These are phyloP conservation scores for Kryphioiulus occultus DNA, from an alignment of 2,888 invertebrate genomes.

Conservation along the genomic window DNA sequence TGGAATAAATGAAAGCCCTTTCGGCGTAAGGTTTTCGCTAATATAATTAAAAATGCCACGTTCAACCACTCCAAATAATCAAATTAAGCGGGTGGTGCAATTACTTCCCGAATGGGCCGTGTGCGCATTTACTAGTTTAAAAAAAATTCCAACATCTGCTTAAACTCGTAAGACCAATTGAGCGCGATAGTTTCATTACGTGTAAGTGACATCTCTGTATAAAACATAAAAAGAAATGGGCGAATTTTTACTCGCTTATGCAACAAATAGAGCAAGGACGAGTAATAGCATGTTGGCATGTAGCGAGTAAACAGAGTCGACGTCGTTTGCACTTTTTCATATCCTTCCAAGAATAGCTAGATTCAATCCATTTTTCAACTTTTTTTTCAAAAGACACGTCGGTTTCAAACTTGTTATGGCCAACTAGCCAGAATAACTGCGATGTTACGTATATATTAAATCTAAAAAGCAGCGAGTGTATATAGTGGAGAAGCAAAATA, in stretches of 20 bases:
- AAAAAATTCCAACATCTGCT: neutral
- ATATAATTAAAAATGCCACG: conserved; percentile 28
- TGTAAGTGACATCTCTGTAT: neutral
- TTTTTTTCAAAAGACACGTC: neutral
- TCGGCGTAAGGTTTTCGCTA: neutral
- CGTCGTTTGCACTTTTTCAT: neutral
- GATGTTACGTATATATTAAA: neutral
- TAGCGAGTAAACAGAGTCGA: neutral
- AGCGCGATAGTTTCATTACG: neutral
- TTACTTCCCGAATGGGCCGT: neutral
- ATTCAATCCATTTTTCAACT: neutral
- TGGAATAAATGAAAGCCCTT: neutral
- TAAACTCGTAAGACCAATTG: neutral
- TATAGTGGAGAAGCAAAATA: neutral
- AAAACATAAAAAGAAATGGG: neutral
- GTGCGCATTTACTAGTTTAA: neutral
- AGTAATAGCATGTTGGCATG: neutral
- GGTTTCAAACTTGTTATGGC: neutral
- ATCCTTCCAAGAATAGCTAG: neutral
- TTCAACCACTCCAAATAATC: conserved; percentile 27
- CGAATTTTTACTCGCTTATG: neutral
- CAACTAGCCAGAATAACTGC: neutral
- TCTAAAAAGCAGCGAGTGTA: neutral
- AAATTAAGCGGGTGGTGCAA: neutral
- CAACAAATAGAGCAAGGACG: neutral